Base-by-base conservation (phyloP, 2,113 vertebrate genomes). In the Naja naja region DNA sequence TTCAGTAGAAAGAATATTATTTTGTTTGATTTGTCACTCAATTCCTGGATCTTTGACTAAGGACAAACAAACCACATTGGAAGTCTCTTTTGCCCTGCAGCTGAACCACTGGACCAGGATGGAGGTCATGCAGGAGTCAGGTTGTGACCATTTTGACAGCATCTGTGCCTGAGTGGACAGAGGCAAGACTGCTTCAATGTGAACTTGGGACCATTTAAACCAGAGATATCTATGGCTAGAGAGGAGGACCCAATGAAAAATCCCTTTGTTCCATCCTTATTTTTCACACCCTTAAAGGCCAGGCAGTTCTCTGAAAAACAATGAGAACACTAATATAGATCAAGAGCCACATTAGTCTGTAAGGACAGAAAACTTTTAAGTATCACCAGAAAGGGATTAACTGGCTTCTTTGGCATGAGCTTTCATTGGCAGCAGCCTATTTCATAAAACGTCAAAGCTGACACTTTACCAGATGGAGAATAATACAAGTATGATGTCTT, bases 71-170 rank as follows among this genome's bases (percentile, higher is more conserved):
- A 56, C 39, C 60, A 85, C 64, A 55, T 23, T 85, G 64, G 69
- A 92, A 53, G 92, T 89, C 52, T 58, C 49, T 81, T 85, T 92
- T 20, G 60, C 64, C 30, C 53, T 89, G 87, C 27, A 81, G 88
- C 27, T 91, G 45, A 91, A 89, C 52, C 45, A 88, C 52, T 18
- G 18, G 87, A 27, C 58, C 27, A 3, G 56, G 56, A 49, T 85
- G 88, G 88, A 92, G 92, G 88, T 92, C 92, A 92, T 30, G 92
- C 85, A 92, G 53, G 53, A 85, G 53, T 92, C 88, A 92, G 92
- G 69, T 89, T 88, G 85, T 85, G 88, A 89, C 53, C 43, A 12
- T 85, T 85, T 89, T 89, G 20, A 92, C 53, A 85, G 88, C 43
- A 52, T 89, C 88, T 92, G 88, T 89, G 88, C 30, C n/a, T 89